Percentiles rank a stretch among this genome's conserved stretches.
Conservation (phyloP, 2,888 invertebrate genomes). For the Harpalus rufipes region DNA sequence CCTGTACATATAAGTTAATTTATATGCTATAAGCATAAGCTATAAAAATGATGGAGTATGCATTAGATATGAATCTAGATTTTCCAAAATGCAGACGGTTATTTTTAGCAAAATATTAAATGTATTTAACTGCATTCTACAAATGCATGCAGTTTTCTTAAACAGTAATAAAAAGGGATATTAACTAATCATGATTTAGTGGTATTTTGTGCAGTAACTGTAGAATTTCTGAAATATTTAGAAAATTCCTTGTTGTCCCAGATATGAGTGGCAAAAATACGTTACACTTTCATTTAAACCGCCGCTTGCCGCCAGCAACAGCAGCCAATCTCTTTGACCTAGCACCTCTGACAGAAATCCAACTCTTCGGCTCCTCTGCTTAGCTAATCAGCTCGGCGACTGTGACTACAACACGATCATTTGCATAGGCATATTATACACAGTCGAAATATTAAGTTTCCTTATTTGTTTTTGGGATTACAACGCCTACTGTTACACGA, state of each 20-base stretch:
- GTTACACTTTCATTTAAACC: slow-evolving; percentile 61
- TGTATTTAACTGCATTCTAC: too few relatives aligned
- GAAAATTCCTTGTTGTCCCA: slow-evolving; percentile 52
- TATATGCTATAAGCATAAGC: too few relatives aligned
- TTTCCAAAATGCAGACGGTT: too few relatives aligned
- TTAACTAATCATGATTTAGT: slow-evolving; percentile 14
- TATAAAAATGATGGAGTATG: too few relatives aligned
- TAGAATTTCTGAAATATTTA: slow-evolving; percentile 46
- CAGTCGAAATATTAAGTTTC: slow-evolving; percentile 28
- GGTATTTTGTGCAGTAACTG: slow-evolving; percentile 15
- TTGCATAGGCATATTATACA: slow-evolving; percentile 42
- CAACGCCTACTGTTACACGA: slow-evolving; percentile 27
- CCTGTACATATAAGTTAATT: too few relatives aligned
- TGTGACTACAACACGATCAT: slow-evolving; percentile 11
- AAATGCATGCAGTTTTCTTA: too few relatives aligned
- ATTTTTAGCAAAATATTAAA: too few relatives aligned
- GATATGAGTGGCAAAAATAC: slow-evolving; percentile 50
- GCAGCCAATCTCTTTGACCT: slow-evolving; percentile 58
- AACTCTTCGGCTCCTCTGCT: background rate
- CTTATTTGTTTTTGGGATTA: slow-evolving; percentile 34
- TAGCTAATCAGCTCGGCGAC: slow-evolving; percentile 11
- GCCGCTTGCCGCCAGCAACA: slow-evolving; percentile 14
- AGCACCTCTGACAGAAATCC: slow-evolving; percentile 45
- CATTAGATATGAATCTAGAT: too few relatives aligned
- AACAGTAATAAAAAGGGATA: background rate